A percentile compares a stretch with the other conserved stretches of the same genome.
Conservation (phyloP, 2,797 vertebrate genomes). For the Nyctibius grandis region DNA sequence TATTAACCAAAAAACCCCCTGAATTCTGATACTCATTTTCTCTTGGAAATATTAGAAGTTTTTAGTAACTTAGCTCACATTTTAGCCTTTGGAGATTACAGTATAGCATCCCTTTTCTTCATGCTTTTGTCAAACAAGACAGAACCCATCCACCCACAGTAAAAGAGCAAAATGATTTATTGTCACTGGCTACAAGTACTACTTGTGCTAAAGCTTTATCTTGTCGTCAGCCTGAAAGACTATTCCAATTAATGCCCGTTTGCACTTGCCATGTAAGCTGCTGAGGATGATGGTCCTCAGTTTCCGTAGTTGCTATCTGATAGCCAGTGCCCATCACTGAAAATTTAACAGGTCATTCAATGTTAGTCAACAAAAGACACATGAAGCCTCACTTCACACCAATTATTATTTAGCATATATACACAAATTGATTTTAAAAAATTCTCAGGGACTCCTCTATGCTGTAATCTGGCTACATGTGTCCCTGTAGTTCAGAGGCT, state of each 20-base stretch:
- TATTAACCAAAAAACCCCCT: neutral
- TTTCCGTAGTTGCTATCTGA: neutral
- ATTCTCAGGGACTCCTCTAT: neutral
- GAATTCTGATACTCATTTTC: neutral
- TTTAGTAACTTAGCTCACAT: neutral
- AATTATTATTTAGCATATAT: conserved; percentile 15
- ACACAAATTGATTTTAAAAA: neutral
- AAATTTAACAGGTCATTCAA: conserved; percentile 25
- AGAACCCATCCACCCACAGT: neutral
- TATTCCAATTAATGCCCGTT: neutral
- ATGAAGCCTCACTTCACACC: conserved; percentile 35
- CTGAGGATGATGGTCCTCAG: neutral
- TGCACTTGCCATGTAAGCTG: neutral
- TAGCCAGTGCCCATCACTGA: neutral
- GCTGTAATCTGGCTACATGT: neutral
- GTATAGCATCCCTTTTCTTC: neutral
- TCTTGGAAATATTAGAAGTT: neutral
- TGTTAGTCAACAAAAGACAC: conserved; percentile 26
- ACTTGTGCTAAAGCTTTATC: neutral
- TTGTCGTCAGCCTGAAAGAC: neutral
- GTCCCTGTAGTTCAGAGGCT: neutral
- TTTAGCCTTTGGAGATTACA: neutral
- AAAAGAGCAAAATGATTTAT: neutral
- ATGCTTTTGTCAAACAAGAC: neutral
- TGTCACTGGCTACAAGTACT: neutral